Evolutionary conservation across 2,888 invertebrate genomes (phyloP).

Genomic region (Eilema depressum): DNA sequence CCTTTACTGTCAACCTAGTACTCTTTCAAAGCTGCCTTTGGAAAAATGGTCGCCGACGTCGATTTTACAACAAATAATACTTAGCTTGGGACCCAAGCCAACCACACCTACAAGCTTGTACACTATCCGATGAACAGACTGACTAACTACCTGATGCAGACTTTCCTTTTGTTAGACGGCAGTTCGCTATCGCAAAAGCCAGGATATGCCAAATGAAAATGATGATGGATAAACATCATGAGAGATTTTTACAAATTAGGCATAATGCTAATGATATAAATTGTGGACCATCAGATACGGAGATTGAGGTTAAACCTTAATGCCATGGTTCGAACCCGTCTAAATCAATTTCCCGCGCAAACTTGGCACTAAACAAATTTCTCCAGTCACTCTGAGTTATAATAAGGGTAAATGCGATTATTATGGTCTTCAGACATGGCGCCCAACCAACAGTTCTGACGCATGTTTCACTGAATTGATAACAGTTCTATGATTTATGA

Average conservation of each 20-base stretch:
- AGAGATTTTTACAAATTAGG: not conserved
- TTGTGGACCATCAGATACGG: not conserved
- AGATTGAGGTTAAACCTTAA: not conserved
- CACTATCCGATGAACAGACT: too few species aligned
- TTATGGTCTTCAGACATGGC: conserved; percentile 10
- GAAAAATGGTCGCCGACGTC: too few species aligned
- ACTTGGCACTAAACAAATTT: not conserved
- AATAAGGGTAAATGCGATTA: conserved; percentile 6
- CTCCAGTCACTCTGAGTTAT: conserved; percentile 9
- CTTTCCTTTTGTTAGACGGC: too few species aligned
- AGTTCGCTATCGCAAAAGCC: too few species aligned
- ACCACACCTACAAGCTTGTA: too few species aligned
- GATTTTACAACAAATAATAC: too few species aligned
- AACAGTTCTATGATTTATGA: conserved; percentile 5
- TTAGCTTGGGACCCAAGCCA: too few species aligned
- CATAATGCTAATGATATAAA: not conserved
- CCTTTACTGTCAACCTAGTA: too few species aligned
- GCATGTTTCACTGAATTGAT: not conserved
- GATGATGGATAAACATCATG: too few species aligned
- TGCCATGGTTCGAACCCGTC: too few species aligned
- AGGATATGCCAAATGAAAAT: not conserved
- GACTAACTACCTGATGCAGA: too few species aligned
- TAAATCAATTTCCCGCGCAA: not conserved
- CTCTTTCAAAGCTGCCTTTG: too few species aligned
- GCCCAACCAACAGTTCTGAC: not conserved